Evolutionary conservation across 2,113 vertebrate genomes (phyloP).

Genomic region (Tupaia tana): DNA sequence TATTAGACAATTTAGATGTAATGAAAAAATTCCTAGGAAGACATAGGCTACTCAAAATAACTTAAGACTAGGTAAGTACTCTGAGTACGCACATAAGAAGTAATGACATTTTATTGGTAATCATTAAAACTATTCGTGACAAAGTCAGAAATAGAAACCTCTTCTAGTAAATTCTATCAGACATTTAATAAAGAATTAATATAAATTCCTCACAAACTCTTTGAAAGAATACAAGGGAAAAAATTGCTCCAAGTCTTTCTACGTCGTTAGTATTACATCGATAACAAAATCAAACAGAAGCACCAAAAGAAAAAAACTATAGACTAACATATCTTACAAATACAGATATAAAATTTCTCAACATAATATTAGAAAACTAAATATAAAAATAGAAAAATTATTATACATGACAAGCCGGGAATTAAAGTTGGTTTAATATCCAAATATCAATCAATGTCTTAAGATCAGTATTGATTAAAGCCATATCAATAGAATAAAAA

Average conservation of each 20-base stretch:
- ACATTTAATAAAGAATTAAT: background rate
- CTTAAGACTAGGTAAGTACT: background rate
- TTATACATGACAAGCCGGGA: background rate
- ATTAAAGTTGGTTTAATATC: background rate
- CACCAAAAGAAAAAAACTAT: background rate
- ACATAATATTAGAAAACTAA: background rate
- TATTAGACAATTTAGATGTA: background rate
- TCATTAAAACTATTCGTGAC: background rate
- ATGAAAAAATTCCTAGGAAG: background rate
- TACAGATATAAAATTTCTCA: background rate
- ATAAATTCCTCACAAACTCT: background rate
- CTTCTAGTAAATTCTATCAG: background rate
- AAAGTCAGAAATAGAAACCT: background rate
- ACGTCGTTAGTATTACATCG: background rate
- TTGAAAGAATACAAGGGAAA: background rate
- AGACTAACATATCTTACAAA: background rate
- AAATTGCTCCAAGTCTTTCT: background rate
- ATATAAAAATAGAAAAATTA: background rate
- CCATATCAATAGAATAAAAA: background rate
- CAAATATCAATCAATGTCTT: background rate
- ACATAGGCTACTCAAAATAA: background rate
- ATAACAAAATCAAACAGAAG: background rate
- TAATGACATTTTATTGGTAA: background rate
- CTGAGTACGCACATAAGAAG: background rate
- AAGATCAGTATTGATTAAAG: background rate